Evolutionary conservation across 2,888 invertebrate species (phyloP).

Genomic region (Linyphia triangularis): DNA sequence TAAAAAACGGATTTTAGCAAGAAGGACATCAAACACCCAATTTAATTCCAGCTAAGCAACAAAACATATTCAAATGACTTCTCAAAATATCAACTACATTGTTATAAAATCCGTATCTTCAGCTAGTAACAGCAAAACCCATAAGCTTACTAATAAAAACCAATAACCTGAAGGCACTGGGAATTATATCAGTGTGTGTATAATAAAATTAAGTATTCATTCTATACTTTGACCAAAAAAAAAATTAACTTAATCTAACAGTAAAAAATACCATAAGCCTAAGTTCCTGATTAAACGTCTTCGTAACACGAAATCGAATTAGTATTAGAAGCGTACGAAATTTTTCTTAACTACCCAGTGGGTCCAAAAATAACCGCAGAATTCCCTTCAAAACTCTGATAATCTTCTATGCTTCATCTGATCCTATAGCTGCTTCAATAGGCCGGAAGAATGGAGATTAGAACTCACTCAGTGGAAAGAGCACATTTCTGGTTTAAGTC

Average conservation of each 20-base stretch:
- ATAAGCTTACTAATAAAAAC: too few relatives aligned
- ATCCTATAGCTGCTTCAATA: neutral
- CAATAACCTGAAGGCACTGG: too few relatives aligned
- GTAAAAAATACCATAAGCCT: neutral
- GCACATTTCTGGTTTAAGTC: neutral
- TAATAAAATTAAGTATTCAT: neutral
- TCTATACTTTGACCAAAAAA: neutral
- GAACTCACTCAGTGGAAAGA: neutral
- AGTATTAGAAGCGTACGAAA: neutral
- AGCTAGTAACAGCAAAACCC: too few relatives aligned
- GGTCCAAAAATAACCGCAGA: neutral
- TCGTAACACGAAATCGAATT: neutral
- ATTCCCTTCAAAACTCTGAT: neutral
- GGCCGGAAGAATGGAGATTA: conserved; percentile 21
- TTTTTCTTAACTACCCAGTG: neutral
- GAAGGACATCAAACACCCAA: too few relatives aligned
- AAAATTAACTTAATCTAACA: neutral
- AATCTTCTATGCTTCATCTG: neutral
- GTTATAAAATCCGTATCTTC: too few relatives aligned
- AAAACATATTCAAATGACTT: too few relatives aligned
- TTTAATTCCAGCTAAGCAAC: too few relatives aligned
- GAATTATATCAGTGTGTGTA: neutral
- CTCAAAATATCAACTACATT: too few relatives aligned
- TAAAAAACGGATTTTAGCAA: too few relatives aligned
- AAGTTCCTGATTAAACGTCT: neutral